Evolutionary conservation across 2,888 invertebrate genomes (phyloP).

Genomic region (Gortyna flavago): DNA sequence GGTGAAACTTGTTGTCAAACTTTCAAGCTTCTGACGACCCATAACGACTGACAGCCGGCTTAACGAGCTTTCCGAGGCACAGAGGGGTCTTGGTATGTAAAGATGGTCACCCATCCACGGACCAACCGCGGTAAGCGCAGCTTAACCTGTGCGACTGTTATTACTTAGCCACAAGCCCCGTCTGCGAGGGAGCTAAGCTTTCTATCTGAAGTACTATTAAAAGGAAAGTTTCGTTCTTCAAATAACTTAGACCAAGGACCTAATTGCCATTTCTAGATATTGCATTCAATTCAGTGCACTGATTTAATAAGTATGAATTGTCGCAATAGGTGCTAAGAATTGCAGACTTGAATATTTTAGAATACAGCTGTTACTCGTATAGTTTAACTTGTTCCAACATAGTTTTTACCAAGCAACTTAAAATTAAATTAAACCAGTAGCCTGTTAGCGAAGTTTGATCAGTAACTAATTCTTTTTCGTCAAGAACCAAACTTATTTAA

Average conservation of each 20-base stretch:
- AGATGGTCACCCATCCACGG: no score
- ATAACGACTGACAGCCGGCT: no score
- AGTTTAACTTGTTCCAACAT: not conserved
- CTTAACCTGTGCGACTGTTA: no score
- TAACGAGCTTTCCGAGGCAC: no score
- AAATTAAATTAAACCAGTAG: not conserved
- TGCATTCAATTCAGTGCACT: not conserved
- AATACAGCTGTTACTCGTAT: not conserved
- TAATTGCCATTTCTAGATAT: not conserved
- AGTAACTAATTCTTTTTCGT: not conserved
- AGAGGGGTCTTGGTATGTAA: no score
- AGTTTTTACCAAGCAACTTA: not conserved
- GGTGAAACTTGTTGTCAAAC: no score
- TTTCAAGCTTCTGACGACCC: no score
- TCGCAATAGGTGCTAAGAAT: no score
- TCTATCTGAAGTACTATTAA: not conserved
- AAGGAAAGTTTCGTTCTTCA: not conserved
- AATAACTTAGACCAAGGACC: not conserved
- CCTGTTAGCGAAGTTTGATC: not conserved
- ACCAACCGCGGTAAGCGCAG: no score
- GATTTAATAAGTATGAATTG: not conserved
- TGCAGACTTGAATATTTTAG: not conserved
- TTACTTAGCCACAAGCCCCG: no score
- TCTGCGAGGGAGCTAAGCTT: no score
- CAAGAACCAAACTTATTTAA: constrained; percentile 7